A percentile compares a stretch with the other conserved stretches of the same genome.
phyloP scores from a whole-genome alignment of 2,113 vertebrate species.

The Gulo gulo region DNA sequence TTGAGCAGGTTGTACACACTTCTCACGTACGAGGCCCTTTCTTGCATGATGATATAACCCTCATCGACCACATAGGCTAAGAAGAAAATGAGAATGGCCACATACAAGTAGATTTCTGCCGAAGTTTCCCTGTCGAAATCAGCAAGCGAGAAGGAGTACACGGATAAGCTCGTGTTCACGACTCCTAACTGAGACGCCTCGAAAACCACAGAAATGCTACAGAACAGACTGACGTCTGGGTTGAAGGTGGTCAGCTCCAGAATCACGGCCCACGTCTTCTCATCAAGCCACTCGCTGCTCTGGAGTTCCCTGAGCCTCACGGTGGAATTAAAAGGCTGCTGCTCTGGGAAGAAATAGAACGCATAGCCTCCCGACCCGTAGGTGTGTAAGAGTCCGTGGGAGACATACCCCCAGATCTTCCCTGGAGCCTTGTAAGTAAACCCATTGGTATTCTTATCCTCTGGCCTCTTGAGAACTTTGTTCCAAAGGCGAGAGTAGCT shows the following conservation, averaged over 20 bases:
- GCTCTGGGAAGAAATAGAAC: slow-evolving; percentile 76
- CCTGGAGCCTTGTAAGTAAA: no score
- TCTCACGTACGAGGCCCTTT: slow-evolving; percentile 60
- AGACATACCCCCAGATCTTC: no score
- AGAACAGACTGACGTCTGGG: slow-evolving; percentile 72
- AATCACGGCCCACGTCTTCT: slow-evolving; percentile 80
- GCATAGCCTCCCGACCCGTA: slow-evolving; percentile 79
- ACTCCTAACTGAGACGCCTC: slow-evolving; percentile 75
- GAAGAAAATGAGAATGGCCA: slow-evolving; percentile 61
- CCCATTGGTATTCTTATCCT: no score
- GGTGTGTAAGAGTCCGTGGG: not conserved
- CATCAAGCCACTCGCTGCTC: slow-evolving; percentile 78
- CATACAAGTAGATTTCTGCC: slow-evolving; percentile 48
- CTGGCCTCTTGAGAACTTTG: not conserved
- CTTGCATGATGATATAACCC: not conserved
- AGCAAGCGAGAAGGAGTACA: slow-evolving; percentile 72
- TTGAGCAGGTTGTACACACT: slow-evolving; percentile 65
- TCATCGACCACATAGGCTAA: slow-evolving; percentile 46
- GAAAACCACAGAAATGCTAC: slow-evolving; percentile 77
- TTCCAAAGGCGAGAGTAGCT: slow-evolving; percentile 71
- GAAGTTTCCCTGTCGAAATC: slow-evolving; percentile 47
- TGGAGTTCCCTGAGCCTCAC: slow-evolving; percentile 67
- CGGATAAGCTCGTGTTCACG: slow-evolving; percentile 66
- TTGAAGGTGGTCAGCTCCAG: slow-evolving; percentile 79
- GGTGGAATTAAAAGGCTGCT: not conserved